A percentile compares a stretch with the other conserved stretches of the same genome.
These are phyloP conservation scores for Euthynnus affinis DNA, from an alignment of 2,797 vertebrate genomes.

Conservation along the genomic window DNA sequence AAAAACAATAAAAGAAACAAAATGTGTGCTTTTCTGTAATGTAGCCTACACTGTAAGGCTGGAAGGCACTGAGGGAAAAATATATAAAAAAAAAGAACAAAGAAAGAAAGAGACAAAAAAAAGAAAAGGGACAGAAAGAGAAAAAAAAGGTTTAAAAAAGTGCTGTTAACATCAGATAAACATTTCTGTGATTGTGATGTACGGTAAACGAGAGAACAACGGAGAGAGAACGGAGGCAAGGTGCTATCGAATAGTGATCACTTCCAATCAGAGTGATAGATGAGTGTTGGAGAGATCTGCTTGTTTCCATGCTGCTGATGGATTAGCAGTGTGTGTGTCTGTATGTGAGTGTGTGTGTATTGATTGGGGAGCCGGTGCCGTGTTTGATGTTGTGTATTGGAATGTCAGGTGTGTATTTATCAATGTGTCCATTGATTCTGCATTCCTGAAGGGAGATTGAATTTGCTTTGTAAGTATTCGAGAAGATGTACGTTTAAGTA, in stretches of 20 bases:
- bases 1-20: neutral
- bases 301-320: conserved; percentile 66
- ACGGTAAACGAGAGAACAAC: conserved; percentile 10
- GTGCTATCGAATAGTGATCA: conserved; percentile 72
- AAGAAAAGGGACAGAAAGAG: neutral
- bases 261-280: conserved; percentile 78
- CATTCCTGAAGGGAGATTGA: conserved; percentile 32
- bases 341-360: conserved; percentile 53
- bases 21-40: neutral
- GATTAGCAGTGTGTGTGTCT: conserved; percentile 47
- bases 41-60: neutral
- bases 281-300: conserved; percentile 61
- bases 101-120: neutral
- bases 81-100: neutral
- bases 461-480: conserved; percentile 41
- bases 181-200: conserved; percentile 44
- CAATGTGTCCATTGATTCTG: conserved; percentile 56
- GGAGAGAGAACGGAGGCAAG: conserved; percentile 36
- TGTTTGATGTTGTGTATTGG: conserved; percentile 55
- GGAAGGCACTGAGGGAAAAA: neutral
- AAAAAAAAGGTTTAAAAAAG: neutral
- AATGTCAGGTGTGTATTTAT: conserved; percentile 73
- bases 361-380: conserved; percentile 35
- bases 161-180: conserved; percentile 38
- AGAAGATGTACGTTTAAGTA: conserved; percentile 15